Evolutionary conservation across 1,140 invertebrate genomes (phyloP).

Genomic region (Drosophila malerkotliana): DNA sequence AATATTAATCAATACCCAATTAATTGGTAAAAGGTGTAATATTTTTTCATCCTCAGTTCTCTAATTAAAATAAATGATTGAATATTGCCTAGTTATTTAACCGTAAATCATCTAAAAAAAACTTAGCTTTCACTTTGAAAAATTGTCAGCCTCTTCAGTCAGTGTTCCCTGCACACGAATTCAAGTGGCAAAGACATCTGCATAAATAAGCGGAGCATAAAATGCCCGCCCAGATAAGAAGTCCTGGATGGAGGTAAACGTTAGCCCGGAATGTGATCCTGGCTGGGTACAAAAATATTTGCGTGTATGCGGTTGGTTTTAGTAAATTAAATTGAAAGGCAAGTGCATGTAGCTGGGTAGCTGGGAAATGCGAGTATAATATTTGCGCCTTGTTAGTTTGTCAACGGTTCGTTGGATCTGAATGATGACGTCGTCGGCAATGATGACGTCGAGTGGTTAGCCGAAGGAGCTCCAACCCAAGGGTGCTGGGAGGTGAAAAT

Average conservation of each 20-base stretch:
- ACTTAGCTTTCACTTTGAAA: conserved; percentile 1
- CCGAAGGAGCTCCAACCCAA: background rate
- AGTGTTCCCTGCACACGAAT: background rate
- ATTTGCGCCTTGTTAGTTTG: conserved; percentile 79
- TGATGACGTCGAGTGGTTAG: conserved; percentile 1
- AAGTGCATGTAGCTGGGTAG: conserved; percentile 44
- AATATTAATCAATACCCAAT: no score
- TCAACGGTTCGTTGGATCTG: conserved; percentile 62
- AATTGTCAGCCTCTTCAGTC: conserved; percentile 7
- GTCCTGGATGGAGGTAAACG: conserved; percentile 26
- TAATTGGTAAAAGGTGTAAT: no score
- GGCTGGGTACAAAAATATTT: background rate
- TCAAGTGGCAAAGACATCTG: conserved; percentile 39
- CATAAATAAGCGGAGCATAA: conserved; percentile 74
- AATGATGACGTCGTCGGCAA: conserved; percentile 50
- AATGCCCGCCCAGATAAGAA: conserved; percentile 51
- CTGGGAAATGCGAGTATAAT: conserved; percentile 64
- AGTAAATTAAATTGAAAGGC: conserved; percentile 70
- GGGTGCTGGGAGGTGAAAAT: conserved; percentile 24
- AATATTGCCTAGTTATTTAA: conserved; percentile 2
- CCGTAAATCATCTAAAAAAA: background rate
- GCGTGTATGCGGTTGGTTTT: conserved; percentile 26
- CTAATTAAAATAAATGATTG: background rate
- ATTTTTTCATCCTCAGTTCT: background rate
- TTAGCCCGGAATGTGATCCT: conserved; percentile 33